Base-by-base conservation (phyloP, 2,888 invertebrate species). In the Parascotia fuliginaria region DNA sequence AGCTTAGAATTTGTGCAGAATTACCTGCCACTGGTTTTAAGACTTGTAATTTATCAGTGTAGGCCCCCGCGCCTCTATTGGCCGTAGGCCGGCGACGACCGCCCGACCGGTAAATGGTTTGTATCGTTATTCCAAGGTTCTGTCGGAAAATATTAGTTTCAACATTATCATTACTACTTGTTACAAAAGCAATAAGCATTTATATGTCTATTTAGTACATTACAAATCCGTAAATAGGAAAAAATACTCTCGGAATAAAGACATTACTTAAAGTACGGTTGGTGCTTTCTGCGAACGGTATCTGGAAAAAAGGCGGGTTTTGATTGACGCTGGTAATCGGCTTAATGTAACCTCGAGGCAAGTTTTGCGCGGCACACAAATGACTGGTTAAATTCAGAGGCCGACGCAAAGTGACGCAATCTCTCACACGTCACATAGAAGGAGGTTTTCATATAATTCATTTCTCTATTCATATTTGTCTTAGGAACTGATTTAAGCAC, bases 1-100 rank as follows among this genome's bases (percentile, higher is more conserved):
- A 74, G 78, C 79, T 66, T 76, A 83, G 82, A 89, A 89, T 88
- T 89, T 86, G 82, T 83, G 82, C 84, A 81, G 86, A 89, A 93
- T 93, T 93, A 93, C 93, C 93, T 93, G 93, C 93, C 93, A 93
- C 89, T 85, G 90, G 89, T 91, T 92, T 89, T 91, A 93, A 93
- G 92, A 89, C 91, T 86, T 86, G 92, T 92, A 93, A 94, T 94
- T 93, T 94, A 93, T 94, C 93, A 93, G 91, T 65, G 76, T 70
- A 76, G 79, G 78, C 76, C 76, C 76, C 74, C 40, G 76, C 75
- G 73, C 73, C 79, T 79, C 77, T 79, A 84, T 85, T 81, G 81
- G 79, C 79, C 73, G 64, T 66, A 68, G 75, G 73, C 68, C 62
- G 69, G 60, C 71, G 72, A 71, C 75, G 69, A 65, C 74, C 77